These are phyloP conservation scores for Prunella fulvescens DNA, from an alignment of 2,113 vertebrate genomes.

Conservation along the genomic window DNA sequence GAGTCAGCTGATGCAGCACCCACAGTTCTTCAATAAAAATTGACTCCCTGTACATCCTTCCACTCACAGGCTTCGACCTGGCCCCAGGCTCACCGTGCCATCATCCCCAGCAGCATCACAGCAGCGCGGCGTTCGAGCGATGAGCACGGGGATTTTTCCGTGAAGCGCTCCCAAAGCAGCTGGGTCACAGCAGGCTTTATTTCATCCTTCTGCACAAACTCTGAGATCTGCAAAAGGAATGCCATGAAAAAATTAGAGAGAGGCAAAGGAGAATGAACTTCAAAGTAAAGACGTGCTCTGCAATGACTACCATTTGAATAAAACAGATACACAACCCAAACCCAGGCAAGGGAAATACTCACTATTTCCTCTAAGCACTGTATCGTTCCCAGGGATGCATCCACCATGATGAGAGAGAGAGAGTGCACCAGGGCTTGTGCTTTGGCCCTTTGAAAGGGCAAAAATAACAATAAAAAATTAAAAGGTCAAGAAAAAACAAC, in stretches of 20 bases:
- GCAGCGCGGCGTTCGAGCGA: constrained; percentile 79
- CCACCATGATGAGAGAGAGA: constrained; percentile 86
- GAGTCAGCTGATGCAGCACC: not conserved
- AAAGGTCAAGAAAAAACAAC: not conserved
- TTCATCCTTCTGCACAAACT: constrained; percentile 86
- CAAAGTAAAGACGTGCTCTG: not conserved
- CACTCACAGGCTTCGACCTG: not conserved
- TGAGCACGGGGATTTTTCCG: constrained; percentile 79
- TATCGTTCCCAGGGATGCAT: constrained; percentile 84
- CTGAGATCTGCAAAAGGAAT: constrained; percentile 79
- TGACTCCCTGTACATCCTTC: not conserved
- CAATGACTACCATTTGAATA: not conserved
- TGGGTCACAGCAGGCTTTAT: constrained; percentile 85
- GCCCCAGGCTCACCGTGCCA: constrained; percentile 81
- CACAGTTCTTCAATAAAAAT: not conserved
- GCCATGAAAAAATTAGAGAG: not conserved
- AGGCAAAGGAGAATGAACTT: not conserved
- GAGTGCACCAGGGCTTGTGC: constrained; percentile 85
- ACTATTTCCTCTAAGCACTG: constrained; percentile 96
- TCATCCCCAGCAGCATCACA: constrained; percentile 90
- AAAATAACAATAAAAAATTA: not conserved
- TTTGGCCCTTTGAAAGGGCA: constrained; percentile 73
- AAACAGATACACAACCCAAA: not conserved
- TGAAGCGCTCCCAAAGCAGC: constrained; percentile 89
- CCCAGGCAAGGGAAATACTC: constrained; percentile 53